These are phyloP conservation scores for Sardina pilchardus DNA, from an alignment of 2,113 vertebrate species.

Conservation along the genomic window DNA sequence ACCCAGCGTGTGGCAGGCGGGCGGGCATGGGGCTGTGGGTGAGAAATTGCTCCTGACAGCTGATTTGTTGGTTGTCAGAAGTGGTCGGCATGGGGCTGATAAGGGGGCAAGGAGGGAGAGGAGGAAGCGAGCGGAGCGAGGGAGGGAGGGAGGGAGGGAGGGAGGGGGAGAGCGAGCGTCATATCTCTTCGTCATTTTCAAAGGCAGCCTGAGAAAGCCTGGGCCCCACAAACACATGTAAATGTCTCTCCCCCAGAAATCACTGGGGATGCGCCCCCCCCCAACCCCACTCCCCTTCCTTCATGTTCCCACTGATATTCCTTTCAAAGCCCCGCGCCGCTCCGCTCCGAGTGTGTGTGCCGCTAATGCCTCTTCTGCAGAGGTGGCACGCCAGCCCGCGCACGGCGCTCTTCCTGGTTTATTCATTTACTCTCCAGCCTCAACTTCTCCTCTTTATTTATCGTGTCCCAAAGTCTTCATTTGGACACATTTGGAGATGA, in stretches of 20 bases:
- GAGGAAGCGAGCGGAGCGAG: constrained; percentile 42
- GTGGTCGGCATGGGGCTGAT: constrained; percentile 54
- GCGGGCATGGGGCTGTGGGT: constrained; percentile 35
- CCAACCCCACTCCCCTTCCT: neutral
- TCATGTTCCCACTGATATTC: constrained; percentile 10
- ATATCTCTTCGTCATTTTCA: constrained; percentile 54
- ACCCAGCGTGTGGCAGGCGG: constrained; percentile 22
- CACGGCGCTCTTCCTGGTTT: neutral
- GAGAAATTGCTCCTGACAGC: constrained; percentile 66
- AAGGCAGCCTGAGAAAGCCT: constrained; percentile 45
- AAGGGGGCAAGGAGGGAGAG: constrained; percentile 40
- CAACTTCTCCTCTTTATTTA: neutral
- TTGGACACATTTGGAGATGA: neutral
- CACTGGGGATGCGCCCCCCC: constrained; percentile 39
- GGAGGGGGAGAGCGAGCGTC: neutral
- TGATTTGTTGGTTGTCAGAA: constrained; percentile 68
- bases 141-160: neutral
- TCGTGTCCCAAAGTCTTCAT: neutral
- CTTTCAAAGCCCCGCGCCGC: constrained; percentile 24
- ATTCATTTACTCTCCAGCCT: neutral
- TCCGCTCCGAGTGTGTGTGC: neutral
- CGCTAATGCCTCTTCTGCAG: neutral
- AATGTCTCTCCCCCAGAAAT: constrained; percentile 52
- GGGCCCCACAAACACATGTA: constrained; percentile 51
- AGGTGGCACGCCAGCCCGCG: neutral